phyloP scores from a whole-genome alignment of 2,888 invertebrate species.

The Artemia sp. region DNA sequence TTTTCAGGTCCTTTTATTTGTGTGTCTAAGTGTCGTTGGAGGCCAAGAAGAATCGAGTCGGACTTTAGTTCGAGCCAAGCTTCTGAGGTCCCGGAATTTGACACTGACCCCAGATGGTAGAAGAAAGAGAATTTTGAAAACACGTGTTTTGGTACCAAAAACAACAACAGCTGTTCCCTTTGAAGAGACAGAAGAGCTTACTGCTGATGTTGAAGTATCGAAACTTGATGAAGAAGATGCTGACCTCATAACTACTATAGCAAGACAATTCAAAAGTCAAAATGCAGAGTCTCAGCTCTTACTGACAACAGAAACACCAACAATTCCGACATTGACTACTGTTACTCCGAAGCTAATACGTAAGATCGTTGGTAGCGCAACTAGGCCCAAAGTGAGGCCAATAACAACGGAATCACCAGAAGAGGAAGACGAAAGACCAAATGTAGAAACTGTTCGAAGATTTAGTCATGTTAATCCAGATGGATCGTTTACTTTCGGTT shows the following conservation, averaged over 20 bases:
- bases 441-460: conserved; percentile 59
- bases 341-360: not conserved
- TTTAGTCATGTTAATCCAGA: conserved; percentile 68
- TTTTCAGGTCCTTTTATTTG: too few species aligned
- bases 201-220: not conserved
- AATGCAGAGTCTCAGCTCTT: not conserved
- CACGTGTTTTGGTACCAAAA: not conserved
- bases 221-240: not conserved
- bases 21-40: not conserved
- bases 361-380: too few species aligned
- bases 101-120: conserved; percentile 10
- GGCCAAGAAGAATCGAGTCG: not conserved
- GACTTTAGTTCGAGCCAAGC: not conserved
- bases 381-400: not conserved
- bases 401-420: conserved; percentile 13
- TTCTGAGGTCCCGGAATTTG: conserved; percentile 7
- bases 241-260: conserved; percentile 7
- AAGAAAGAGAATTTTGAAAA: conserved; percentile 10
- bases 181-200: conserved; percentile 10
- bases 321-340: conserved; percentile 2
- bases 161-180: not conserved
- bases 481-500: conserved; percentile 66
- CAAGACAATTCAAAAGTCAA: not conserved
- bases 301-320: conserved; percentile 6
- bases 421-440: conserved; percentile 25